These are phyloP conservation scores for Ellobius talpinus DNA, from an alignment of 2,113 vertebrate species.

Conservation along the genomic window DNA sequence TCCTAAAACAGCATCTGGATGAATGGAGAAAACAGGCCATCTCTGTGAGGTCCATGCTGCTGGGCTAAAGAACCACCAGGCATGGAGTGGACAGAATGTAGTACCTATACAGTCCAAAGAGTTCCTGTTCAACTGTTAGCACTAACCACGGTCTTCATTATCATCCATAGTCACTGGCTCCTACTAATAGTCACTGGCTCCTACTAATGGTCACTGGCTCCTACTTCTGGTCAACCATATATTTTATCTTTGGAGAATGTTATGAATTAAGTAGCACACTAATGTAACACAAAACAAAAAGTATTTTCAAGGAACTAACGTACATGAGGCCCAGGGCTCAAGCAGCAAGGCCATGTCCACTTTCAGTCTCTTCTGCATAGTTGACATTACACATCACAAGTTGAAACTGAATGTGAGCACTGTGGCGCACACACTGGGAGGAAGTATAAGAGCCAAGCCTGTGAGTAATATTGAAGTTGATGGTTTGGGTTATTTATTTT, in stretches of 20 bases:
- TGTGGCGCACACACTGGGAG: background rate
- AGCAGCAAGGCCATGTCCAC: background rate
- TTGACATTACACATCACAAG: background rate
- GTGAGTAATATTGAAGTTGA: background rate
- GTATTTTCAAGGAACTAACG: constrained; percentile 16
- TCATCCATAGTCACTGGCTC: background rate
- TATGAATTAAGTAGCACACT: background rate
- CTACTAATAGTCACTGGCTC: background rate
- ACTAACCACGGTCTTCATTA: background rate
- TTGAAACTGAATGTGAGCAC: background rate
- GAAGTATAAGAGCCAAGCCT: background rate
- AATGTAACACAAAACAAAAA: constrained; percentile 24
- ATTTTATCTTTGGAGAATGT: background rate
- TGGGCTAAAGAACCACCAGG: background rate
- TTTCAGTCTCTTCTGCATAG: background rate
- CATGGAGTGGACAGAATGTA: background rate
- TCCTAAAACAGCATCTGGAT: background rate
- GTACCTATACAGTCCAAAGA: background rate
- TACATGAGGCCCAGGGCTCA: background rate
- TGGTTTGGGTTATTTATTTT: constrained; percentile 2
- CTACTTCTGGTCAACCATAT: background rate
- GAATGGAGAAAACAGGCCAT: background rate
- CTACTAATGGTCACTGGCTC: background rate
- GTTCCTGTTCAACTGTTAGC: background rate
- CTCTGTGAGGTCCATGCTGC: background rate